A percentile compares a stretch with the other conserved stretches of the same genome.
phyloP scores from a whole-genome alignment of 92 coral and sea anemone genomes.

The Pocillopora meandrina region DNA sequence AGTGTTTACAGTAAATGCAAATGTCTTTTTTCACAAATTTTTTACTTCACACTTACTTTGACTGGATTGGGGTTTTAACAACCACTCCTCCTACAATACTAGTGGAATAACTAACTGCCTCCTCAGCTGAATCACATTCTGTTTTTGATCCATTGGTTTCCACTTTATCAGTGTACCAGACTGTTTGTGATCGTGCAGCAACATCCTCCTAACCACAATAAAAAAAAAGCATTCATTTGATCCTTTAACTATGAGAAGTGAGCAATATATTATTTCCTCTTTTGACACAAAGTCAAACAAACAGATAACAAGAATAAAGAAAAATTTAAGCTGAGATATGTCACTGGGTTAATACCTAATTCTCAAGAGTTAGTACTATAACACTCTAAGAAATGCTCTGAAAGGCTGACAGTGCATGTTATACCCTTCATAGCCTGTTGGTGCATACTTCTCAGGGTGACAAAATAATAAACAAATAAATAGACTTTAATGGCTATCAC shows the following conservation, averaged over 20 bases:
- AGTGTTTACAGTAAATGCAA: too few species aligned
- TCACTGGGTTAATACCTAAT: too few species aligned
- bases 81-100: slow-evolving; percentile 79
- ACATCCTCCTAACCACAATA: slow-evolving; percentile 13
- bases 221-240: not conserved
- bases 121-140: slow-evolving; percentile 20
- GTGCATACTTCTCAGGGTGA: too few species aligned
- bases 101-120: slow-evolving; percentile 65
- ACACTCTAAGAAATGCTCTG: too few species aligned
- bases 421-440: too few species aligned
- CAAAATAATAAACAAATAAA: too few species aligned
- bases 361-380: too few species aligned
- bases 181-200: slow-evolving; percentile 8
- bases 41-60: slow-evolving; percentile 46
- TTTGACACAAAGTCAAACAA: not conserved
- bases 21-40: too few species aligned
- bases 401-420: too few species aligned
- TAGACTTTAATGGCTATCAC: too few species aligned
- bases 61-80: slow-evolving; percentile 55
- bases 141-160: slow-evolving; percentile 8
- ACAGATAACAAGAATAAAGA: not conserved
- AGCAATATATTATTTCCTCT: not conserved
- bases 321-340: too few species aligned
- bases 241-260: not conserved
- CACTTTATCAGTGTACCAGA: slow-evolving; percentile 49